Evolutionary conservation across 2,888 invertebrate species (phyloP), one percentile per base, ranked within the genome.

Genomic region (Thecocarcelia acutangulata): DNA sequence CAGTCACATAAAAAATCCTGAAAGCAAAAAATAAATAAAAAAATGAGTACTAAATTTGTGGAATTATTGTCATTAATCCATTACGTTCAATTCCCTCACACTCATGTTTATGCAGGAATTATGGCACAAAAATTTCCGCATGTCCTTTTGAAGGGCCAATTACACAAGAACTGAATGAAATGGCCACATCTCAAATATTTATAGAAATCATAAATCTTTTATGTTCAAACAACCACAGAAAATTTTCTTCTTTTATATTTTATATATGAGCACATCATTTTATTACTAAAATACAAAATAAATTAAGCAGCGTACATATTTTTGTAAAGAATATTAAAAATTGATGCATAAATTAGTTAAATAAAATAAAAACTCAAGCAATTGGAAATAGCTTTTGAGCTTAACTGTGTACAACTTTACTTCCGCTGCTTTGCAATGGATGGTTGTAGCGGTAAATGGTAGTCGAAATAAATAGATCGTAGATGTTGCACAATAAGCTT

Each of bases 21-120:
- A 9, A 15, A 42, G 54, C 1, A 12, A 2, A 11, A 8, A 19
- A 28, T 0, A 12, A 52, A 12, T 9, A 5, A n/a, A 68, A 19
- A 9, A 44, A 24, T 50, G 42, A 46, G 64, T 72, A 64, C 64
- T 58, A 56, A 76, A 72, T 66, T 58, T 52, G 64, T 44, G 48
- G 40, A 64, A 42, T 77, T 72, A 64, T 64, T 72, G 56, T 64
- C 64, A 72, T 58, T 72, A 70, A 78, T 56, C 28, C 50, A 58
- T 72, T 64, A 52, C 37, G 61, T 59, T 61, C 68, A 59, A 76
- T 59, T 76, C 52, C 64, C 46, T 17, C 61, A 63, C 13, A 54
- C 73, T 56, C 73, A 56, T 64, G 37, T 64, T 63, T 54, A 54
- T 73, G 28, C 9, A 21, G 54, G n/a, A 44, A 44, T 56, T 68